Conservation (phyloP, 2,888 invertebrate genomes). For the Pyrochroa serraticornis region DNA sequence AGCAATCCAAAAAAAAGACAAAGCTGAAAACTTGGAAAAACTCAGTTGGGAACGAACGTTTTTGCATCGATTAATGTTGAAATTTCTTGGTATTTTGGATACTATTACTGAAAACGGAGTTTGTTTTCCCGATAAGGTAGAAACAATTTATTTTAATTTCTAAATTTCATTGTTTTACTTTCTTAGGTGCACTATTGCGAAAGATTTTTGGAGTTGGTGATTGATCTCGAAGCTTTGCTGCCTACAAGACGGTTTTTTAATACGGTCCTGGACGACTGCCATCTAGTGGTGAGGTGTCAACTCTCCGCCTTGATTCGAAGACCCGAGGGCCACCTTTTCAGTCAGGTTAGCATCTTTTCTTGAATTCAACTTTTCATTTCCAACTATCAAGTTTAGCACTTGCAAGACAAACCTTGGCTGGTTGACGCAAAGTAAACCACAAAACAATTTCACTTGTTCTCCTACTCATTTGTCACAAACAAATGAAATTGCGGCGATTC, state of each 20-base stretch:
- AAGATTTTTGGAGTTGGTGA: conserved; percentile 92
- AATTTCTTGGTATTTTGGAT: conserved; percentile 84
- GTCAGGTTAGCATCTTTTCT: conserved; percentile 73
- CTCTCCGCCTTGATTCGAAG: conserved; percentile 76
- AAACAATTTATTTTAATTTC: background rate
- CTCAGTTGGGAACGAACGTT: conserved; percentile 87
- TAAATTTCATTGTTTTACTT: conserved; percentile 1
- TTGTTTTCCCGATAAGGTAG: conserved; percentile 61
- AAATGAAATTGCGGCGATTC: no score
- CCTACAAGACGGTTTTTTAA: conserved; percentile 97
- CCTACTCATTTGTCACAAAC: no score
- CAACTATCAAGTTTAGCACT: no score
- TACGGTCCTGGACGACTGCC: conserved; percentile 92
- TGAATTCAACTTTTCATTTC: no score
- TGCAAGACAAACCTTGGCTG: no score
- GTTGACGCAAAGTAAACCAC: no score
- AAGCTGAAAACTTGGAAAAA: conserved; percentile 70
- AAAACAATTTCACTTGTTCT: no score
- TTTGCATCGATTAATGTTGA: conserved; percentile 82
- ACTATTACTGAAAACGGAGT: conserved; percentile 70
- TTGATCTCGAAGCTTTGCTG: conserved; percentile 93
- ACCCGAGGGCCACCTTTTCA: conserved; percentile 87
- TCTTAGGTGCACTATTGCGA: conserved; percentile 82
- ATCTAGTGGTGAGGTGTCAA: conserved; percentile 88
- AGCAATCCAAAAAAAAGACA: conserved; percentile 85